Evolutionary conservation across 2,797 vertebrate species (phyloP).

Genomic region (Pristis pectinata): DNA sequence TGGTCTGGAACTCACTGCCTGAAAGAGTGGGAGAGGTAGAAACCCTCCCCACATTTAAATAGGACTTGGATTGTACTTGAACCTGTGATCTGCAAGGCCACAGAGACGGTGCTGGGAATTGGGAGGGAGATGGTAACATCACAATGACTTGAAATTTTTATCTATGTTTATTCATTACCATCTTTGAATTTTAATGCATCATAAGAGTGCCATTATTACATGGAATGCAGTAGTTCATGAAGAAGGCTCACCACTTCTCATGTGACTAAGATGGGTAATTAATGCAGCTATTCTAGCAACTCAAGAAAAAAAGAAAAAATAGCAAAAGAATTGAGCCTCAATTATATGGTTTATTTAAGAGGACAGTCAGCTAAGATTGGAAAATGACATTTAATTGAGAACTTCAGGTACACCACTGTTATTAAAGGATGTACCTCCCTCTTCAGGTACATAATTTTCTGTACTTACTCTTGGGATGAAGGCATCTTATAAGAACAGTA

Average conservation of each 20-base stretch:
- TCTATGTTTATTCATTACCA: neutral
- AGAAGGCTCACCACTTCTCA: neutral
- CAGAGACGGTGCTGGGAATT: too few relatives aligned
- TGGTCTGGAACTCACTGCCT: too few relatives aligned
- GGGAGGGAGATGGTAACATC: too few relatives aligned
- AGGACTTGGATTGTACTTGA: too few relatives aligned
- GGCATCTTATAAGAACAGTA: too few relatives aligned
- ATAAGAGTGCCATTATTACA: neutral
- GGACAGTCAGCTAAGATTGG: neutral
- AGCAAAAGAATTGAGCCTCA: neutral
- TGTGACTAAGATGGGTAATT: neutral
- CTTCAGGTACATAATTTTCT: neutral
- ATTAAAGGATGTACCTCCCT: neutral
- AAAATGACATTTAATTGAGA: neutral
- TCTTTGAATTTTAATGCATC: neutral
- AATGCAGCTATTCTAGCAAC: neutral
- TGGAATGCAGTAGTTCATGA: neutral
- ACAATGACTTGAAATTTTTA: neutral
- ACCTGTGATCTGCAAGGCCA: too few relatives aligned
- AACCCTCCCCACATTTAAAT: too few relatives aligned
- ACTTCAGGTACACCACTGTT: neutral
- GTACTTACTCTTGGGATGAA: too few relatives aligned
- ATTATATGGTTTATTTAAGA: neutral
- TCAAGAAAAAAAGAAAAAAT: neutral
- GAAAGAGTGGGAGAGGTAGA: too few relatives aligned